A percentile compares a stretch with the other conserved stretches of the same genome.
Evolutionary conservation across 1,140 invertebrate genomes (phyloP).

Genomic region (Acromyrmex heyeri): DNA sequence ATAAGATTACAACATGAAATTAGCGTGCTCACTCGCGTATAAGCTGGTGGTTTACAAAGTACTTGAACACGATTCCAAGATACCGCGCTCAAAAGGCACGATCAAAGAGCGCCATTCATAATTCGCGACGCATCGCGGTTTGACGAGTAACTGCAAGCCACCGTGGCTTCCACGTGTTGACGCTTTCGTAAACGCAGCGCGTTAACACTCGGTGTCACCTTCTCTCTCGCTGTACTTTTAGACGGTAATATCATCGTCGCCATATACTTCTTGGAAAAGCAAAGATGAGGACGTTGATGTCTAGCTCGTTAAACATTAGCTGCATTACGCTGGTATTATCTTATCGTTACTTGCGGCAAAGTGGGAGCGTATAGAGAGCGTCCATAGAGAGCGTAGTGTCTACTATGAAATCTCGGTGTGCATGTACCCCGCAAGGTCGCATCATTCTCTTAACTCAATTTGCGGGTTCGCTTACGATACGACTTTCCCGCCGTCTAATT

Average conservation of each 20-base stretch:
- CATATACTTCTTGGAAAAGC: constrained; percentile 34
- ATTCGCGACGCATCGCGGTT: constrained; percentile 74
- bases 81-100: constrained; percentile 64
- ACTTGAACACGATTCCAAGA: constrained; percentile 52
- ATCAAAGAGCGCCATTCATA: constrained; percentile 78
- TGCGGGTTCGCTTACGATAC: constrained; percentile 7
- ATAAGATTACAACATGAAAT: constrained; percentile 47
- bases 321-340: constrained; percentile 69
- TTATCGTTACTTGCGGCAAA: constrained; percentile 65
- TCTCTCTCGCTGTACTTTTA: not conserved
- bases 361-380: constrained; percentile 14
- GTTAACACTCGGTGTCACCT: constrained; percentile 56
- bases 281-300: constrained; percentile 55
- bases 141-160: constrained; percentile 25
- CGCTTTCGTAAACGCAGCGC: constrained; percentile 61
- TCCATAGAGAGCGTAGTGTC: not conserved
- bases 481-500: constrained; percentile 49
- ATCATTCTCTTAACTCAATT: constrained; percentile 57
- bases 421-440: constrained; percentile 37
- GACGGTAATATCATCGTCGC: not conserved
- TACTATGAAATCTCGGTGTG: constrained; percentile 35
- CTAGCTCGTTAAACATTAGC: constrained; percentile 64
- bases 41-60: constrained; percentile 62
- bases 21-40: constrained; percentile 52
- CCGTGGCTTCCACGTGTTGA: constrained; percentile 42